Evolutionary conservation across 2,888 invertebrate species (phyloP).

Genomic region (Catocala fraxini): DNA sequence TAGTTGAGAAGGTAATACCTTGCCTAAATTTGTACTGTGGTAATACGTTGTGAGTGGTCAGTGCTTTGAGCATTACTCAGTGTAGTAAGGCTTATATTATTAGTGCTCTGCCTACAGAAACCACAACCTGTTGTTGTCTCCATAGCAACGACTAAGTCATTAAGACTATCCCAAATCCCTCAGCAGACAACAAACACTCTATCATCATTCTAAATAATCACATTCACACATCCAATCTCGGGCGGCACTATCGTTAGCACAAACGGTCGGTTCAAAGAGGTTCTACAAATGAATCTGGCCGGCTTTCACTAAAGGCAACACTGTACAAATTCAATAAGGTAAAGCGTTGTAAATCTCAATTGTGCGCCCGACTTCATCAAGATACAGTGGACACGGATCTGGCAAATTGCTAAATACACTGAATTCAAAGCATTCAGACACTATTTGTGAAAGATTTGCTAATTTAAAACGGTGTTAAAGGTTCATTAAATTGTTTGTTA

Average conservation of each 20-base stretch:
- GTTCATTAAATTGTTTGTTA: neutral
- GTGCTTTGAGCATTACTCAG: no score
- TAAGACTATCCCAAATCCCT: neutral
- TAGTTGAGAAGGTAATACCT: no score
- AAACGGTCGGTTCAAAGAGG: constrained; percentile 38
- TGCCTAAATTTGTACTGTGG: no score
- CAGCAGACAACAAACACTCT: neutral
- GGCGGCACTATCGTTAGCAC: constrained; percentile 19
- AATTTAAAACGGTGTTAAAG: neutral
- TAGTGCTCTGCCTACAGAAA: no score
- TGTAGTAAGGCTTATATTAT: no score
- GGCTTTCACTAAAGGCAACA: constrained; percentile 44
- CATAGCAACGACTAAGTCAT: no score
- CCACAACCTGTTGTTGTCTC: no score
- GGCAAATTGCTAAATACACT: constrained; percentile 58
- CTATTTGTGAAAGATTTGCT: constrained; percentile 30
- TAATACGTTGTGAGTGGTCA: no score
- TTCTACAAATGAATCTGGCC: constrained; percentile 59
- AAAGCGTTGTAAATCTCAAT: constrained; percentile 72
- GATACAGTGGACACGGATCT: constrained; percentile 57
- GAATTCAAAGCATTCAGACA: constrained; percentile 49
- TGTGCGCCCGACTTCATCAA: constrained; percentile 64
- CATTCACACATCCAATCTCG: neutral
- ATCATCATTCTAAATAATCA: constrained; percentile 3
- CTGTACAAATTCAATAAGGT: constrained; percentile 70